Conservation (phyloP, 1,140 invertebrate genomes). For the Drosophila sproati region DNA sequence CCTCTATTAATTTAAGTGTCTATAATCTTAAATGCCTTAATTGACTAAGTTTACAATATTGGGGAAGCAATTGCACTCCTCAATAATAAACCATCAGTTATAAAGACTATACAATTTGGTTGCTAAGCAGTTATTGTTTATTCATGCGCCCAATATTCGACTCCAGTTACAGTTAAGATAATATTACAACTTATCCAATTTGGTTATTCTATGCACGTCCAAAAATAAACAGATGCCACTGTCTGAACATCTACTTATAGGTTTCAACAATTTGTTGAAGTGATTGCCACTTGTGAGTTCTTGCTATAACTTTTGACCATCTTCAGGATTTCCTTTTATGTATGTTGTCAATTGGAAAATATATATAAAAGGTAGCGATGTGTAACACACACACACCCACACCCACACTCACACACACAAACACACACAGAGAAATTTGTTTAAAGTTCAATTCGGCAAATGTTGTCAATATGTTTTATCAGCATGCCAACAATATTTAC, state of each 20-base stretch:
- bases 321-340: conserved; percentile 5
- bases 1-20: too few relatives aligned
- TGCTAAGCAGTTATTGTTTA: not conserved
- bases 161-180: not conserved
- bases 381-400: not conserved
- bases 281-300: conserved; percentile 41
- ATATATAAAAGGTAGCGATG: conserved; percentile 14
- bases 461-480: conserved; percentile 82
- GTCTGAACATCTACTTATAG: not conserved
- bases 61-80: not conserved
- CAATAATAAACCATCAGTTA: too few relatives aligned
- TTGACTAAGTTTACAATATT: too few relatives aligned
- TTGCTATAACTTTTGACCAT: conserved; percentile 34
- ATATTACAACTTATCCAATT: not conserved
- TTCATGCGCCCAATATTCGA: conserved; percentile 1
- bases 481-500: conserved; percentile 76
- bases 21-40: too few relatives aligned
- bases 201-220: not conserved
- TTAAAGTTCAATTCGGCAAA: conserved; percentile 72
- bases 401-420: not conserved
- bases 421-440: conserved; percentile 58
- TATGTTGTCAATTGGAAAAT: conserved; percentile 4
- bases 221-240: conserved; percentile 8
- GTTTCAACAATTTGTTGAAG: conserved; percentile 6
- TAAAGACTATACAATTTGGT: not conserved